Percentiles rank a stretch among this genome's conserved stretches.
These are phyloP conservation scores for Masnerella sp. DNA, from an alignment of 2,888 invertebrate species.

Conservation along the genomic window DNA sequence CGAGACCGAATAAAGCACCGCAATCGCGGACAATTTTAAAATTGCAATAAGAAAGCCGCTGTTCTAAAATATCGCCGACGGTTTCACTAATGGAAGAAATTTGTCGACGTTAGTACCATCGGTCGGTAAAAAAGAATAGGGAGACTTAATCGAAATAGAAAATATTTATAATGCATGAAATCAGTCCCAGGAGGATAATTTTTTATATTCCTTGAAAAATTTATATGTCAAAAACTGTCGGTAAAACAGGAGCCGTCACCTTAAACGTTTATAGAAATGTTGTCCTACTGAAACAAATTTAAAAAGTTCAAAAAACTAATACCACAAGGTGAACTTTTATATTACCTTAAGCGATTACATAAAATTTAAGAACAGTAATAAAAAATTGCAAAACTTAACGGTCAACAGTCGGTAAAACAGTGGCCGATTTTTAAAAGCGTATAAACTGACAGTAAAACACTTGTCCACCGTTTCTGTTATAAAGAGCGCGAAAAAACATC, in stretches of 20 bases:
- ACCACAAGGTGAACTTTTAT: too few relatives aligned
- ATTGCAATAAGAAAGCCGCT: constrained; percentile 15
- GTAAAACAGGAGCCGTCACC: too few relatives aligned
- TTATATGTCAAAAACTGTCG: too few relatives aligned
- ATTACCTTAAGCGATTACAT: not conserved
- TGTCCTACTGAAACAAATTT: too few relatives aligned
- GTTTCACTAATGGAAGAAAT: constrained; percentile 14
- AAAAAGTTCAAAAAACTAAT: not conserved
- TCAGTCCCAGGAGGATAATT: not conserved
- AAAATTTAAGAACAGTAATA: not conserved
- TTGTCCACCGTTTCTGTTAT: not conserved
- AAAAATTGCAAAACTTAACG: not conserved
- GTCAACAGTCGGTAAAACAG: constrained; percentile 2
- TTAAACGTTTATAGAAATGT: too few relatives aligned
- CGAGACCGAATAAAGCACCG: constrained; percentile 24
- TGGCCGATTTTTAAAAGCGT: not conserved
- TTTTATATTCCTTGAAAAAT: not conserved
- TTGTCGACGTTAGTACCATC: not conserved
- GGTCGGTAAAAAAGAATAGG: constrained; percentile 22
- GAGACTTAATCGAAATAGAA: not conserved
- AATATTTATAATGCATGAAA: not conserved
- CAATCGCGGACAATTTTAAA: constrained; percentile 31
- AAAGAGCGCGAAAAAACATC: not conserved
- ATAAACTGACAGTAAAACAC: not conserved
- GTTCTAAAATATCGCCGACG: constrained; percentile 6